Evolutionary conservation across 2,888 invertebrate genomes (phyloP), one percentile per base, ranked within the genome.

Genomic region (Stegana nigrithorax): DNA sequence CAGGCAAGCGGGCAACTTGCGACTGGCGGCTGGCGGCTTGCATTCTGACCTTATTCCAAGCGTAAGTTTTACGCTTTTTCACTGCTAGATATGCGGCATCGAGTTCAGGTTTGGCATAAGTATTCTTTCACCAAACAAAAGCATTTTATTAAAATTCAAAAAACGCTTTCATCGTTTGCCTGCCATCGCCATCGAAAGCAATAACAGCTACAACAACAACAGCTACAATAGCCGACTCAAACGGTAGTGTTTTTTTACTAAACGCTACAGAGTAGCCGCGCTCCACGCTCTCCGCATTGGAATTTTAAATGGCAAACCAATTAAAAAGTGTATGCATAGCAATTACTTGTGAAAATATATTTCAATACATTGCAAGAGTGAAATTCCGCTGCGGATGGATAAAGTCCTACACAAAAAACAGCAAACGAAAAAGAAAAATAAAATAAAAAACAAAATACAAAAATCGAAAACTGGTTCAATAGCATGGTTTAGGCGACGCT

Each of bases 261-360:
- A 26, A 26, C 26, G 25, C 26, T 50, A 26, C 26, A 23, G 21
- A 50, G 21, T 17, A 26, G 25, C n/a, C 50, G 25, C 25, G 25
- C 26, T 26, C 50, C 8, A 14, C 26, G n/a, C n/a, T n/a, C n/a
- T n/a, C n/a, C n/a, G n/a, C n/a, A n/a, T n/a, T 23, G 10, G 50
- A 27, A 44, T 21, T 58, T 29, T 45, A 42, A 44, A 44, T 58
- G 45, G 17, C 29, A 23, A 44, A 44, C 58, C 58, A 58, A 58
- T 58, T 58, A 58, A 58, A 58, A 45, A n/a, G 5, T 42, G 27
- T 58, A 44, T 45, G 58, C 58, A 44, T 17, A 58, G 58, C 58
- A 45, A 45, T 45, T 29, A 44, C 44, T 36, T 21, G 25, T 59
- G 21, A 42, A 57, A 42, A 50, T 29, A n/a, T n/a, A 45, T 45